Conservation (phyloP, 2,113 vertebrate genomes). For the Stegastes partitus region DNA sequence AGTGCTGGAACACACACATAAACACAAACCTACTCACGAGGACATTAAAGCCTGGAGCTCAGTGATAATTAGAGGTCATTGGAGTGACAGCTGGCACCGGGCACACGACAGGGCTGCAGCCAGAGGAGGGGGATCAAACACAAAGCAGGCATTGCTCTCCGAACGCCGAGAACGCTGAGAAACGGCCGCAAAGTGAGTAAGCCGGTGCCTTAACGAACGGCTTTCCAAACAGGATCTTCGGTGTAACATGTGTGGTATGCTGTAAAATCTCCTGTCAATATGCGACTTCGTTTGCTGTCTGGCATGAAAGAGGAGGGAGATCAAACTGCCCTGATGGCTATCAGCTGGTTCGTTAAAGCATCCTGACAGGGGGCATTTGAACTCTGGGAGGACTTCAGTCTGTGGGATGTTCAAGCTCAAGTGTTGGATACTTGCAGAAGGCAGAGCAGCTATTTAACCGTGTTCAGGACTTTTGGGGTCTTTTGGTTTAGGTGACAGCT, state of each 20-base stretch:
- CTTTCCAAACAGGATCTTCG: constrained; percentile 50
- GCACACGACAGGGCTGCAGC: constrained; percentile 35
- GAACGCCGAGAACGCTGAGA: constrained; percentile 48
- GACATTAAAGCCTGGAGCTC: constrained; percentile 69
- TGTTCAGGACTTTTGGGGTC: too few relatives aligned
- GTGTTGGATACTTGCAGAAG: background rate
- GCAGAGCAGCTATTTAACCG: background rate
- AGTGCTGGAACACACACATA: constrained; percentile 63
- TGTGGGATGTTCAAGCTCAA: constrained; percentile 27
- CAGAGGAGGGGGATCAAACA: constrained; percentile 24
- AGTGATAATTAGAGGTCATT: constrained; percentile 75
- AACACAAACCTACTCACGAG: constrained; percentile 69
- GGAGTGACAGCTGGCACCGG: constrained; percentile 67
- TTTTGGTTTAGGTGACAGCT: too few relatives aligned
- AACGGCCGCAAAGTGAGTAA: constrained; percentile 36
- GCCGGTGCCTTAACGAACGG: constrained; percentile 23
- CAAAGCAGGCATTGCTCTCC: constrained; percentile 20
- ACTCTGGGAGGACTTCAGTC: constrained; percentile 15
- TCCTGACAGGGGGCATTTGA: constrained; percentile 9
- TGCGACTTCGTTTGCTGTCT: constrained; percentile 45
- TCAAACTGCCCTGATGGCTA: constrained; percentile 33
- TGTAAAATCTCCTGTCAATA: constrained; percentile 49
- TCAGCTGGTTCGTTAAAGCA: constrained; percentile 24
- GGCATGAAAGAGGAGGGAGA: constrained; percentile 16
- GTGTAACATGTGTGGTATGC: constrained; percentile 41